phyloP scores from a whole-genome alignment of 2,113 vertebrate species.

The Barnardius zonarius region DNA sequence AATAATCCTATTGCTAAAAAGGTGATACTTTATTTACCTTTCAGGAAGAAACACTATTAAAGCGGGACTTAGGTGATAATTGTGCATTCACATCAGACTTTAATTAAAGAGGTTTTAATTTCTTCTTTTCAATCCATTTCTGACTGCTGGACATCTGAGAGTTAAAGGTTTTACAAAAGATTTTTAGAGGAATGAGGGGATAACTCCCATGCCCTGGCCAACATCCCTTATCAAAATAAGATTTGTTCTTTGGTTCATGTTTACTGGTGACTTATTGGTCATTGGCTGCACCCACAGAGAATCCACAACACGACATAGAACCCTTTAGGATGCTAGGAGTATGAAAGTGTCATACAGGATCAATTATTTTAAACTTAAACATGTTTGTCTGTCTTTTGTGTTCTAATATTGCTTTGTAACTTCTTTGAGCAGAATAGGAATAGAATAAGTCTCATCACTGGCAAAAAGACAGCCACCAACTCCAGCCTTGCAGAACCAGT shows the following conservation, averaged over 20 bases:
- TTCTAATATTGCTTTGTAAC: constrained; percentile 23
- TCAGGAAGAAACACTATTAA: neutral
- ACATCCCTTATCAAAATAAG: constrained; percentile 45
- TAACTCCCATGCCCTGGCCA: neutral
- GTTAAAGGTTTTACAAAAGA: constrained; percentile 12
- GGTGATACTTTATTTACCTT: neutral
- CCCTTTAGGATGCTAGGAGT: neutral
- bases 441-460: neutral
- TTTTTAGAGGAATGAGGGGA: constrained; percentile 11
- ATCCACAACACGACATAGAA: neutral
- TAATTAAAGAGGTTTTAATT: neutral
- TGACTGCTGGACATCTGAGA: neutral
- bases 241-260: constrained; percentile 36
- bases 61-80: neutral
- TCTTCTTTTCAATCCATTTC: neutral
- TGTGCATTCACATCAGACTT: neutral
- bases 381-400: constrained; percentile 44
- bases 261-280: constrained; percentile 40
- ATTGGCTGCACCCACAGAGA: neutral
- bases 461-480: neutral
- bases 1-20: neutral
- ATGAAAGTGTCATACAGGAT: neutral
- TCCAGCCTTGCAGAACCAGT: neutral
- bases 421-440: constrained; percentile 6
- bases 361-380: neutral